A percentile compares a stretch with the other conserved stretches of the same genome.
Evolutionary conservation across 2,888 invertebrate genomes (phyloP).

Genomic region (Drosophila robusta): DNA sequence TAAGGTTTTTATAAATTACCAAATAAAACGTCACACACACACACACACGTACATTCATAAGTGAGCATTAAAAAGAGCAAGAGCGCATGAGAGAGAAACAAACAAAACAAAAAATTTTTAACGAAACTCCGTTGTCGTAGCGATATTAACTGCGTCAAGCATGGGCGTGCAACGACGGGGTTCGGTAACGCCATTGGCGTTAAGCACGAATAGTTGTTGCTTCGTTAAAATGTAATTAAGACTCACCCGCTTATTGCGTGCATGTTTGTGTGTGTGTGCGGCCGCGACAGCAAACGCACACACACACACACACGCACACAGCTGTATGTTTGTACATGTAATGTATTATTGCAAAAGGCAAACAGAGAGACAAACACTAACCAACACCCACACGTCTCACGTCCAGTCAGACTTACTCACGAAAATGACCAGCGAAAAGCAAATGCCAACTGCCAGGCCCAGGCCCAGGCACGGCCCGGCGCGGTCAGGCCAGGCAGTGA

Average conservation of each 20-base stretch:
- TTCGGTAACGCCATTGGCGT: conserved; percentile 29
- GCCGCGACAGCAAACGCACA: conserved; percentile 19
- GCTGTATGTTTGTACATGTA: neutral
- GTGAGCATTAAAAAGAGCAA: conserved; percentile 20
- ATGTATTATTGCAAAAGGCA: conserved; percentile 20
- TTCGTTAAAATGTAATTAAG: conserved; percentile 76
- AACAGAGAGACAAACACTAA: conserved; percentile 21
- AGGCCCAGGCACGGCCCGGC: conserved; percentile 1
- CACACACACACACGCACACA: conserved; percentile 1
- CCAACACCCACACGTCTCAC: conserved; percentile 34
- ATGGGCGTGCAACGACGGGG: conserved; percentile 60
- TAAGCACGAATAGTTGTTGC: conserved; percentile 53
- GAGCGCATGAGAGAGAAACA: conserved; percentile 47
- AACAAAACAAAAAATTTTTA: conserved; percentile 63
- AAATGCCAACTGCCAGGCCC: conserved; percentile 44
- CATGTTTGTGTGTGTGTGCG: conserved; percentile 50
- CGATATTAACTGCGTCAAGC: conserved; percentile 59
- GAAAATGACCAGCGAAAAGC: conserved; percentile 73
- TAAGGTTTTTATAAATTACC: conserved; percentile 49
- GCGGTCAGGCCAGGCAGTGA: conserved; percentile 7
- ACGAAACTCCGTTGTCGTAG: conserved; percentile 72
- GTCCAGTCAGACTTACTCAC: conserved; percentile 52
- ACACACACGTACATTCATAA: neutral
- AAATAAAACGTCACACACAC: conserved; percentile 42
- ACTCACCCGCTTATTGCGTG: conserved; percentile 72